Evolutionary conservation across 2,888 invertebrate genomes (phyloP).

Genomic region (Pelosia muscerda): DNA sequence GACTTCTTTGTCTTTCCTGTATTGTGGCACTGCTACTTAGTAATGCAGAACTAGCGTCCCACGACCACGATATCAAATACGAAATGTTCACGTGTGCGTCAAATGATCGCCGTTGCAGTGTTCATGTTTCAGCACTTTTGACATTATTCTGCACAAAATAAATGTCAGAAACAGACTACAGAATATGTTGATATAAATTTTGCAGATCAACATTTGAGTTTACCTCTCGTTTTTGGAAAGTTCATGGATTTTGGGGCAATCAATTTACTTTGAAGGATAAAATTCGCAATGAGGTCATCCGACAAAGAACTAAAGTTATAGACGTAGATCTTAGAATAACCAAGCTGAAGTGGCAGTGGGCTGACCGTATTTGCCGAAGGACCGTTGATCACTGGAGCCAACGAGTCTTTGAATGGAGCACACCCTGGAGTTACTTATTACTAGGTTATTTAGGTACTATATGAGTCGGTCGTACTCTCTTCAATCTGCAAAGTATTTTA

Average conservation of each 20-base stretch:
- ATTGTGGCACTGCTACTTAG: conserved; percentile 26
- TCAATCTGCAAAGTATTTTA: too few relatives aligned
- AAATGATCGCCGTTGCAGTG: conserved; percentile 19
- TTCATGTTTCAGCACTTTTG: background rate
- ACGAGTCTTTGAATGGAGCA: too few relatives aligned
- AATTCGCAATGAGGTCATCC: too few relatives aligned
- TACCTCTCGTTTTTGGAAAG: background rate
- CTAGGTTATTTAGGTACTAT: too few relatives aligned
- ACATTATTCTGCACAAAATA: background rate
- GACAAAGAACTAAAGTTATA: too few relatives aligned
- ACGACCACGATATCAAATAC: conserved; percentile 20
- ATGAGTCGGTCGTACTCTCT: too few relatives aligned
- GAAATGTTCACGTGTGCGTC: conserved; percentile 25
- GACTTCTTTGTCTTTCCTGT: background rate
- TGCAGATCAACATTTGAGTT: background rate
- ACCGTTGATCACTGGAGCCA: too few relatives aligned
- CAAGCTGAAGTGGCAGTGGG: too few relatives aligned
- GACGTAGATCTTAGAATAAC: too few relatives aligned
- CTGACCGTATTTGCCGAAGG: too few relatives aligned
- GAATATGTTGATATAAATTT: background rate
- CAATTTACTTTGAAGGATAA: too few relatives aligned
- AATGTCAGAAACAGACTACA: background rate
- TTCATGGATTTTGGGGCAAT: background rate
- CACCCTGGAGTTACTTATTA: too few relatives aligned
- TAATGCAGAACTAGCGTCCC: conserved; percentile 33